phyloP scores from a whole-genome alignment of 1,140 invertebrate species.

The Drosophila pseudoobscura region DNA sequence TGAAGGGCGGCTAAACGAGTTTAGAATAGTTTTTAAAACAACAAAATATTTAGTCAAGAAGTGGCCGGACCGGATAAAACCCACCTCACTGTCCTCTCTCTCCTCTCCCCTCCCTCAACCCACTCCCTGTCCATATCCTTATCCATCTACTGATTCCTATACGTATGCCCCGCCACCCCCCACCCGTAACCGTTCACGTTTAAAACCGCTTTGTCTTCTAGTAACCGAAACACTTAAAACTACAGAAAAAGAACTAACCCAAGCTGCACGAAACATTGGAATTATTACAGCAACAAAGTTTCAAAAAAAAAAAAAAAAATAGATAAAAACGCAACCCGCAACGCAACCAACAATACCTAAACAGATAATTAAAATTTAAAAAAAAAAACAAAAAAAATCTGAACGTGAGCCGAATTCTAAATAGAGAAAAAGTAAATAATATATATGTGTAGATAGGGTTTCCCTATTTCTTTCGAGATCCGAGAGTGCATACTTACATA shows the following conservation, averaged over 20 bases:
- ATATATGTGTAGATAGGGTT: constrained; percentile 18
- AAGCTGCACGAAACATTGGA: constrained; percentile 1
- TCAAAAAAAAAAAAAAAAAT: constrained; percentile 10
- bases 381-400: constrained; percentile 8
- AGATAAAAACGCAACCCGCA: not conserved
- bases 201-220: not conserved
- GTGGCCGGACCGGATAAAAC: constrained; percentile 26
- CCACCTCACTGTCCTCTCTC: constrained; percentile 4
- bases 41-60: constrained; percentile 65
- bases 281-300: constrained; percentile 8
- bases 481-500: constrained; percentile 62
- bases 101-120: not conserved
- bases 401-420: constrained; percentile 27
- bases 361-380: not conserved
- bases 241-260: not conserved
- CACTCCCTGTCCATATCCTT: not conserved
- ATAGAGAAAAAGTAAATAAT: constrained; percentile 12
- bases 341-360: constrained; percentile 10
- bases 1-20: constrained; percentile 52
- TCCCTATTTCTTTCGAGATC: constrained; percentile 38
- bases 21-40: constrained; percentile 59
- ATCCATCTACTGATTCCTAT: too few species aligned
- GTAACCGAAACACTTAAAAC: too few species aligned
- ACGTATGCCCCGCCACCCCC: not conserved
- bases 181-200: too few species aligned